Conservation (phyloP, 2,888 invertebrate species). For the Dasypolia templi region DNA sequence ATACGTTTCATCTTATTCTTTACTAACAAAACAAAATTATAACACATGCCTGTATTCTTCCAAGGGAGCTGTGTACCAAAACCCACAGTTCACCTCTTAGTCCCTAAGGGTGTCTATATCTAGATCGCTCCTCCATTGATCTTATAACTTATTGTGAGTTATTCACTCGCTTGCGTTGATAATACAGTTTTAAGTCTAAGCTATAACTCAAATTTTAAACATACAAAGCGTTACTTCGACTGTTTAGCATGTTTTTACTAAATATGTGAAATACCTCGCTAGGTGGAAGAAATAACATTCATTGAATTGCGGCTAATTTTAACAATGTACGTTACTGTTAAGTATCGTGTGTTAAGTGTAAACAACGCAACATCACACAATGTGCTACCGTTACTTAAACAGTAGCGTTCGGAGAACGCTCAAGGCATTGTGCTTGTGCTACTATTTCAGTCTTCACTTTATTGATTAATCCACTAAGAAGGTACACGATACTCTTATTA, state of each 20-base stretch:
- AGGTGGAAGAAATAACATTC: conserved; percentile 76
- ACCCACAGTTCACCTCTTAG: neutral
- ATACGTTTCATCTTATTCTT: neutral
- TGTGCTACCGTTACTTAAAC: conserved; percentile 79
- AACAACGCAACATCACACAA: conserved; percentile 79
- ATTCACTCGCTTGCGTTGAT: neutral
- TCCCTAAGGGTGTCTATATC: neutral
- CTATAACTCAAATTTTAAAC: conserved; percentile 2
- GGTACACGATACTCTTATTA: conserved; percentile 35
- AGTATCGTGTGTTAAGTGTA: conserved; percentile 77
- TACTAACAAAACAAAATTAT: neutral
- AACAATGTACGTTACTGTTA: conserved; percentile 81
- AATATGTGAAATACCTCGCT: conserved; percentile 71
- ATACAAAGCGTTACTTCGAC: conserved; percentile 45
- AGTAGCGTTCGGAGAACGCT: conserved; percentile 76
- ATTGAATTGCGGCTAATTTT: conserved; percentile 79
- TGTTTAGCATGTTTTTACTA: conserved; percentile 74
- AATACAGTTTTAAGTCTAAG: conserved; percentile 8
- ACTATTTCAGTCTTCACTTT: conserved; percentile 64
- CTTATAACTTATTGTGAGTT: neutral
- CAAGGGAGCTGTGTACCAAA: neutral
- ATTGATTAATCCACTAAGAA: conserved; percentile 57
- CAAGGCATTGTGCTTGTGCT: conserved; percentile 68
- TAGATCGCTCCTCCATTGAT: conserved; percentile 8
- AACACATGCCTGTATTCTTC: neutral